Percentiles rank a stretch among this genome's conserved stretches.
phyloP scores from a whole-genome alignment of 2,113 vertebrate genomes.

The Arvicanthis niloticus region DNA sequence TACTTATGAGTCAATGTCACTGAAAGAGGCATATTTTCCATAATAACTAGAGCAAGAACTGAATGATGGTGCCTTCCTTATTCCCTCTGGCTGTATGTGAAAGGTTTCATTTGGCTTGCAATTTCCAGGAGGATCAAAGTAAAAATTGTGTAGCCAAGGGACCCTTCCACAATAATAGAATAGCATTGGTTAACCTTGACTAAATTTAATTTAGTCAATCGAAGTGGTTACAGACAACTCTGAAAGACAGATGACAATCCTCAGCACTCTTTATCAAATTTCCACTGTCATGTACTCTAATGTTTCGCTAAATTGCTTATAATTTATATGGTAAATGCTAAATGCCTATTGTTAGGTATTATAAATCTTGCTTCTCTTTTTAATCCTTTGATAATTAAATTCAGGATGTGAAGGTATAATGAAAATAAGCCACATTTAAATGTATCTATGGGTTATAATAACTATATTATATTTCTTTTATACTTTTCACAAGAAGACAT shows the following conservation, averaged over 20 bases:
- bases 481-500: background rate
- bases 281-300: background rate
- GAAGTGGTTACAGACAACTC: conserved; percentile 50
- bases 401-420: conserved; percentile 31
- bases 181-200: conserved; percentile 74
- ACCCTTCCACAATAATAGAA: conserved; percentile 28
- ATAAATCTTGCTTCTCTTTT: background rate
- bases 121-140: conserved; percentile 76
- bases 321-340: conserved; percentile 30
- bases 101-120: conserved; percentile 69
- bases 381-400: conserved; percentile 12
- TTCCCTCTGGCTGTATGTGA: conserved; percentile 41
- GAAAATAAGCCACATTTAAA: conserved; percentile 20
- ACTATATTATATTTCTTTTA: background rate
- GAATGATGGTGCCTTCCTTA: conserved; percentile 58
- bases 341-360: background rate
- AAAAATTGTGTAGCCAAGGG: conserved; percentile 27
- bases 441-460: background rate
- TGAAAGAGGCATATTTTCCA: conserved; percentile 56
- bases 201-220: conserved; percentile 66
- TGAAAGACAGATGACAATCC: conserved; percentile 54
- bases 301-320: conserved; percentile 14
- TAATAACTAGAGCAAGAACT: conserved; percentile 55
- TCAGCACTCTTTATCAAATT: conserved; percentile 17
- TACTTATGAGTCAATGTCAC: conserved; percentile 33